Evolutionary conservation across 2,888 invertebrate genomes (phyloP).

Genomic region (Nasonia oneida): DNA sequence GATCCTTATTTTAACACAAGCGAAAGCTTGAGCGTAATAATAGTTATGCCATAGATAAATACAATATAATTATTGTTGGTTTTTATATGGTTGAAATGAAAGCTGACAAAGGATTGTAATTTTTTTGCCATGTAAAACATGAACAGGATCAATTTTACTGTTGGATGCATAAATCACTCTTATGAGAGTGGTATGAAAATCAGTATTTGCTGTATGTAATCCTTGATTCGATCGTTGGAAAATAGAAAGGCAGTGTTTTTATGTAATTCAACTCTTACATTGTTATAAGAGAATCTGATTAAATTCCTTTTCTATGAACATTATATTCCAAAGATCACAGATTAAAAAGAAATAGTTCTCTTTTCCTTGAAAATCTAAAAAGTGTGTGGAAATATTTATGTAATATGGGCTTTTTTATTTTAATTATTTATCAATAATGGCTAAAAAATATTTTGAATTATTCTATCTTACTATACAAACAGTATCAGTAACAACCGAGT

Average conservation of each 20-base stretch:
- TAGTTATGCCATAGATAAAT: not conserved
- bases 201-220: not conserved
- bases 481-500: not conserved
- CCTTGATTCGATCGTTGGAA: not conserved
- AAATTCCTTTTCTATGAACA: conserved; percentile 1
- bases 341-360: not conserved
- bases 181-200: not conserved
- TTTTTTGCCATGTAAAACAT: not conserved
- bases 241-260: conserved; percentile 25
- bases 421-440: no score
- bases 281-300: conserved; percentile 10
- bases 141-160: not conserved
- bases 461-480: not conserved
- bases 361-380: not conserved
- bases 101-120: not conserved
- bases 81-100: not conserved
- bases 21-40: conserved; percentile 14
- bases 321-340: not conserved
- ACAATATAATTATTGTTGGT: not conserved
- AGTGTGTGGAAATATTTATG: not conserved
- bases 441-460: not conserved
- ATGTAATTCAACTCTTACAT: conserved; percentile 11
- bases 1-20: conserved; percentile 34
- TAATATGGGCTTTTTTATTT: no score
- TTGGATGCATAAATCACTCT: not conserved